A percentile compares a stretch with the other conserved stretches of the same genome.
Conservation (phyloP, 2,797 vertebrate species). For the Enoplosus armatus region DNA sequence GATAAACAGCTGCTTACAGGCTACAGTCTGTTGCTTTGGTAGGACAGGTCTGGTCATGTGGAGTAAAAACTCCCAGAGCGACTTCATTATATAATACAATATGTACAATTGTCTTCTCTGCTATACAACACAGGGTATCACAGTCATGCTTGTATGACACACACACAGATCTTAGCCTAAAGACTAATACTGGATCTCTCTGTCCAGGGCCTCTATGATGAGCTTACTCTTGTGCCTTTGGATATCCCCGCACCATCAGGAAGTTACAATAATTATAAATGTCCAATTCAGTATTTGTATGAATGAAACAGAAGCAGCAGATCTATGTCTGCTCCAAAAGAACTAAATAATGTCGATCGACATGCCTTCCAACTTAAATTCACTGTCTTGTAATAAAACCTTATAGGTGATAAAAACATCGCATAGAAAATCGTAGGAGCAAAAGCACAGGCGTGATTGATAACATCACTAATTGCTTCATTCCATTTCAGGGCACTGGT, state of each 20-base stretch:
- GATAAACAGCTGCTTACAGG: conserved; percentile 21
- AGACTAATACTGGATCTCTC: background rate
- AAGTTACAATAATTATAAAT: background rate
- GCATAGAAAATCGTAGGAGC: background rate
- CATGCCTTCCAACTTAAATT: too few relatives aligned
- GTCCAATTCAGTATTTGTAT: background rate
- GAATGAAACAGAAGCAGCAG: background rate
- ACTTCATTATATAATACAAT: conserved; percentile 38
- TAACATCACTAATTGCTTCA: background rate
- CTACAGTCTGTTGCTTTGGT: conserved; percentile 26
- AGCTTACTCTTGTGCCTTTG: background rate
- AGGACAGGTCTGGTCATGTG: conserved; percentile 36
- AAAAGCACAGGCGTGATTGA: too few relatives aligned
- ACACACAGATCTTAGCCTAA: background rate
- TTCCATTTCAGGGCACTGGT: background rate
- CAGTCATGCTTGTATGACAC: background rate
- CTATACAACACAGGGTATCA: conserved; percentile 7
- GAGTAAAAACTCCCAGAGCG: conserved; percentile 19
- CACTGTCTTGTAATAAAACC: background rate
- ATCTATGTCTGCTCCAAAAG: background rate
- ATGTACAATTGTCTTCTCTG: background rate
- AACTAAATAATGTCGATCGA: background rate
- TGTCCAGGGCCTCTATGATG: background rate
- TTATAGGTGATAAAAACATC: too few relatives aligned
- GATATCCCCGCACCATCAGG: background rate